Evolutionary conservation across 2,113 vertebrate species (phyloP).

Genomic region (Nesoenas mayeri): DNA sequence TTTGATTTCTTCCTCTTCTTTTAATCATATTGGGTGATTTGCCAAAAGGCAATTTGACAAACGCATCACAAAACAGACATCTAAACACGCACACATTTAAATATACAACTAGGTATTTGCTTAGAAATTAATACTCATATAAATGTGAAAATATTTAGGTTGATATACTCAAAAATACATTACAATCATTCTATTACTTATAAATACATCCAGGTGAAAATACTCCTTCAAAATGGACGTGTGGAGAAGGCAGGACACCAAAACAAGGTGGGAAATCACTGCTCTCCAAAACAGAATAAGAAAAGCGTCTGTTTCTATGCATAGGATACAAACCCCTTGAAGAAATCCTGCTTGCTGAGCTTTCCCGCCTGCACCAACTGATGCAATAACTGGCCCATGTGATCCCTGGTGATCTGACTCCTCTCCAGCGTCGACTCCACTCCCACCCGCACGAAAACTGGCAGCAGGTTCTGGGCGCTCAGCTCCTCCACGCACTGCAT

Average conservation of each 20-base stretch:
- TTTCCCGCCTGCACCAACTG: constrained; percentile 87
- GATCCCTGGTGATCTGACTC: constrained; percentile 94
- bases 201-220: not conserved
- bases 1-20: not conserved
- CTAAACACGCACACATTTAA: not conserved
- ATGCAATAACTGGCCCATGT: constrained; percentile 92
- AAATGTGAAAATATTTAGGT: not conserved
- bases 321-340: constrained; percentile 85
- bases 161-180: not conserved
- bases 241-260: not conserved
- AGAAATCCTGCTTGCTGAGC: constrained; percentile 88
- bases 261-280: not conserved
- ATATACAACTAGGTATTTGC: not conserved
- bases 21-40: not conserved
- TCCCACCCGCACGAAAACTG: constrained; percentile 88
- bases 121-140: not conserved
- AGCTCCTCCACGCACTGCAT: constrained; percentile 94
- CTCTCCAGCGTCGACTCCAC: constrained; percentile 95
- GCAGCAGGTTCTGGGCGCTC: constrained; percentile 77
- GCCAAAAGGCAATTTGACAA: not conserved
- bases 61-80: not conserved
- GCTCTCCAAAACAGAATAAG: not conserved
- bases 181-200: not conserved
- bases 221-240: accelerated
- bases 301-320: accelerated